Percentiles rank a stretch among this genome's conserved stretches.
Conservation (phyloP, 2,113 vertebrate species). For the Rhipidura dahli region DNA sequence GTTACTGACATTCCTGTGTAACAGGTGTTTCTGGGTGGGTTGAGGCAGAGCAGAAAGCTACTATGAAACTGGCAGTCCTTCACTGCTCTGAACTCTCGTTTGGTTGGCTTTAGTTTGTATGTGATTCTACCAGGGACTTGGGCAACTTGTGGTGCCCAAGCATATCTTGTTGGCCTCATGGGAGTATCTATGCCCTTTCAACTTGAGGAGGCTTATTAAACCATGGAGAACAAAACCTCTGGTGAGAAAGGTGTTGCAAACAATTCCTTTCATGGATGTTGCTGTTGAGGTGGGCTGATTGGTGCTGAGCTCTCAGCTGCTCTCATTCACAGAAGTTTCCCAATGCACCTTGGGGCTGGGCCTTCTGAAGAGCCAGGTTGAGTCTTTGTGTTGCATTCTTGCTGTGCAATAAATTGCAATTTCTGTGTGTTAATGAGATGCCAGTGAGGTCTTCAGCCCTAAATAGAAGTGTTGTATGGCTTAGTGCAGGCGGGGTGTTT, state of each 20-base stretch:
- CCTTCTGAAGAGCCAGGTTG: not conserved
- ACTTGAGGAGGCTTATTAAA: not conserved
- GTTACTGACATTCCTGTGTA: rapidly evolving
- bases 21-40: not conserved
- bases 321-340: not conserved
- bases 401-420: not conserved
- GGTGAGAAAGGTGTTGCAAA: not conserved
- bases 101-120: not conserved
- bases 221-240: not conserved
- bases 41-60: not conserved
- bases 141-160: not conserved
- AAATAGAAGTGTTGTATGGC: not conserved
- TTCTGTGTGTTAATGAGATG: not conserved
- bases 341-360: not conserved
- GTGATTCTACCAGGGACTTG: rapidly evolving
- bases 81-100: not conserved
- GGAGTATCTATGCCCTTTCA: not conserved
- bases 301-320: not conserved
- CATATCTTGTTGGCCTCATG: not conserved
- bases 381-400: not conserved
- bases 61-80: not conserved
- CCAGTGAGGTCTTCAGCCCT: not conserved
- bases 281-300: not conserved
- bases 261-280: rapidly evolving
- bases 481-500: not conserved